Conservation (phyloP, 2,888 invertebrate species). For the Clepsis dumicolana region DNA sequence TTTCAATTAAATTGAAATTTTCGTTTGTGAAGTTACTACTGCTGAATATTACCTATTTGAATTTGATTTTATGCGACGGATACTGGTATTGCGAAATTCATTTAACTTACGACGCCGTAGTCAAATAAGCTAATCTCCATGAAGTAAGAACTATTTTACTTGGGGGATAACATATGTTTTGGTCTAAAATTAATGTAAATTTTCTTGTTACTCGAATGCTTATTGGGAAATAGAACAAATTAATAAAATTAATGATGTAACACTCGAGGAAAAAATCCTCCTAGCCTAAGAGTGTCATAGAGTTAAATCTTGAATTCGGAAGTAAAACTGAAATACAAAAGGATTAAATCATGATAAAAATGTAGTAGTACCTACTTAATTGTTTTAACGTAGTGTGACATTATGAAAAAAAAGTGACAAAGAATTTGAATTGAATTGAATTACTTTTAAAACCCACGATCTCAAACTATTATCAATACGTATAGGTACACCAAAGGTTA, state of each 20-base stretch:
- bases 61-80: constrained; percentile 14
- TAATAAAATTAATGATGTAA: neutral
- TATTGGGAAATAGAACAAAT: neutral
- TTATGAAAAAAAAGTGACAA: no score
- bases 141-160: constrained; percentile 8
- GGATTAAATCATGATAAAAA: no score
- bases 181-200: neutral
- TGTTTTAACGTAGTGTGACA: no score
- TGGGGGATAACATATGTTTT: constrained; percentile 1
- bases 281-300: no score
- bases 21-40: constrained; percentile 1
- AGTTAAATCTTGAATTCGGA: no score
- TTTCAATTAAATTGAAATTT: constrained; percentile 10
- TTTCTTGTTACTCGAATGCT: neutral
- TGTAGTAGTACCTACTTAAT: no score
- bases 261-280: no score
- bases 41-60: constrained; percentile 3
- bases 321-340: no score
- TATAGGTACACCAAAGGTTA: no score
- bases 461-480: no score
- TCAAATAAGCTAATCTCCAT: constrained; percentile 26
- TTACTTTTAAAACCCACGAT: no score
- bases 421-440: no score
- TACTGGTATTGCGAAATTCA: constrained; percentile 30
- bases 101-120: constrained; percentile 27